Evolutionary conservation across 64 coral and sea anemone genomes (phyloP).

Genomic region (Montipora efflorescens): DNA sequence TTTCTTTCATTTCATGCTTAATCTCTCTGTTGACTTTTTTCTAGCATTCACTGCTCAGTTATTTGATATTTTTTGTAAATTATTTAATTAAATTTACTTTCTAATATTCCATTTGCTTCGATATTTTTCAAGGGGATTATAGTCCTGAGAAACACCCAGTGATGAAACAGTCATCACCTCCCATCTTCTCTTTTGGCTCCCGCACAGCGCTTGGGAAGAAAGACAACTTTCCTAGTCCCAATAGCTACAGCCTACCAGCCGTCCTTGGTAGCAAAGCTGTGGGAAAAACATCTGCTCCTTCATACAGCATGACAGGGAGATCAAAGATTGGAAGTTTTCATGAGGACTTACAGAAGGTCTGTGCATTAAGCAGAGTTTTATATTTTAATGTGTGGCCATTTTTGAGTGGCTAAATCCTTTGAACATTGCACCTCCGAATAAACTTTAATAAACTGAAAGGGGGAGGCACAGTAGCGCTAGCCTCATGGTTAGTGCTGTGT

Average conservation of each 20-base stretch:
- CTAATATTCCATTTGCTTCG: not conserved
- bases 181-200: slow-evolving; percentile 90
- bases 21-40: too few relatives aligned
- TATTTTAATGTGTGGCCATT: too few relatives aligned
- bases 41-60: too few relatives aligned
- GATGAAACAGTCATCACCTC: slow-evolving; percentile 74
- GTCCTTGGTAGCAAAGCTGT: slow-evolving; percentile 89
- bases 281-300: slow-evolving; percentile 83
- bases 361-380: too few relatives aligned
- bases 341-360: slow-evolving; percentile 94
- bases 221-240: slow-evolving; percentile 85
- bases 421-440: too few relatives aligned
- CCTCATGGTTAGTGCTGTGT: too few relatives aligned
- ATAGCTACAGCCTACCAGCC: slow-evolving; percentile 77
- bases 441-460: too few relatives aligned
- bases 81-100: not conserved
- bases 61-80: not conserved
- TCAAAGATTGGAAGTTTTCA: slow-evolving; percentile 99
- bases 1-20: too few relatives aligned
- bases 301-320: slow-evolving; percentile 84
- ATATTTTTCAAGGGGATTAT: slow-evolving; percentile 73
- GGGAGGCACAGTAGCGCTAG: not conserved
- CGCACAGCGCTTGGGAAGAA: slow-evolving; percentile 78
- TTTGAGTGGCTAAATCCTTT: too few relatives aligned
- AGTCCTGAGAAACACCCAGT: slow-evolving; percentile 81